Evolutionary conservation across 2,797 vertebrate species (phyloP).

Genomic region (Muraenolepis orangiensis): DNA sequence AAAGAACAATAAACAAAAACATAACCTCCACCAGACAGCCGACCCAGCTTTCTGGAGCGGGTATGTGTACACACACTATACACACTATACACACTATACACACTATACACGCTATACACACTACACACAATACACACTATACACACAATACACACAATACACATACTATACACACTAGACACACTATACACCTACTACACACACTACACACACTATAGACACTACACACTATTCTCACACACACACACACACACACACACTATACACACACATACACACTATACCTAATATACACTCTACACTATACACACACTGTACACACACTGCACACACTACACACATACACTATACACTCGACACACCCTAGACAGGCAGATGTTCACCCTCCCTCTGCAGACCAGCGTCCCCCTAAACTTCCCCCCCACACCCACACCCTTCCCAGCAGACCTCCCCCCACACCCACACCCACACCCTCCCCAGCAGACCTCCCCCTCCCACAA

Average conservation of each 20-base stretch:
- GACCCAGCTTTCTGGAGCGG: too few species aligned
- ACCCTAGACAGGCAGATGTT: neutral
- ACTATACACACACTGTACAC: too few species aligned
- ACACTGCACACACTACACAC: too few species aligned
- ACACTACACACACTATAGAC: too few species aligned
- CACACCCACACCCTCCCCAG: neutral
- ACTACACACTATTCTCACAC: too few species aligned
- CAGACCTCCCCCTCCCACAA: conserved; percentile 45
- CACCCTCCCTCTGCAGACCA: conserved; percentile 44
- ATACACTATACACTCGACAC: too few species aligned
- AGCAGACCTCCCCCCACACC: conserved; percentile 41
- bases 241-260: too few species aligned
- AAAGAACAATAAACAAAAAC: too few species aligned
- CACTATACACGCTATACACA: too few species aligned
- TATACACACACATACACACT: too few species aligned
- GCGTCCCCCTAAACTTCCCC: neutral
- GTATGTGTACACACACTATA: neutral
- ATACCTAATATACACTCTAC: too few species aligned
- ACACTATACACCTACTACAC: neutral
- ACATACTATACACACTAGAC: neutral
- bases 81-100: neutral
- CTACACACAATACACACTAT: neutral
- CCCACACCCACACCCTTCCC: neutral
- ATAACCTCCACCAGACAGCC: too few species aligned
- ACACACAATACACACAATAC: neutral